These are phyloP conservation scores for Pyralis farinalis DNA, from an alignment of 2,888 invertebrate species.

Conservation along the genomic window DNA sequence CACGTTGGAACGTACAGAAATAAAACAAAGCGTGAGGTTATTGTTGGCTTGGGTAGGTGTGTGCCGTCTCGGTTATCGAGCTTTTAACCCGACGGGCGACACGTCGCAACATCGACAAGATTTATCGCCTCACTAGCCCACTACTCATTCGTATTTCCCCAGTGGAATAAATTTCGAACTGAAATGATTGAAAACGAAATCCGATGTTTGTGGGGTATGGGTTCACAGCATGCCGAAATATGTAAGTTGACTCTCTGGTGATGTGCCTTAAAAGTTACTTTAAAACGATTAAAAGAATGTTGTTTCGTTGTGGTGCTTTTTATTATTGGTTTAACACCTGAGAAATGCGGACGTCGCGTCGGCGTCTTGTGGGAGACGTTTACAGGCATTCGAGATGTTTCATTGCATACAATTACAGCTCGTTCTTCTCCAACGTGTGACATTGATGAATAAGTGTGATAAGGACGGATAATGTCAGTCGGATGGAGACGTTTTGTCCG, in stretches of 20 bases:
- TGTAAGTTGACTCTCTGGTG: background rate
- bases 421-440: slow-evolving; percentile 33
- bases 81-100: slow-evolving; percentile 79
- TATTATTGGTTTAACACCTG: slow-evolving; percentile 21
- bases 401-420: slow-evolving; percentile 35
- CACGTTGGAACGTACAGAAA: slow-evolving; percentile 59
- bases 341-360: slow-evolving; percentile 28
- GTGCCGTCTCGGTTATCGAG: slow-evolving; percentile 77
- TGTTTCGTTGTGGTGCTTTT: slow-evolving; percentile 11
- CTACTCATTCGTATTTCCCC: slow-evolving; percentile 75
- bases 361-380: slow-evolving; percentile 25
- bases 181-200: slow-evolving; percentile 58
- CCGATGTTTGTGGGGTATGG: slow-evolving; percentile 26
- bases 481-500: slow-evolving; percentile 41
- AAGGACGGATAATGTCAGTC: slow-evolving; percentile 30
- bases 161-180: slow-evolving; percentile 67
- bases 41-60: slow-evolving; percentile 77
- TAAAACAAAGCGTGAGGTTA: slow-evolving; percentile 75
- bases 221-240: background rate
- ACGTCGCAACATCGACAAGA: slow-evolving; percentile 73
- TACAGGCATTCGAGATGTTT: slow-evolving; percentile 26
- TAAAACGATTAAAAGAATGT: slow-evolving; percentile 14
- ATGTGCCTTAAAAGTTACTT: slow-evolving; percentile 1
- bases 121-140: slow-evolving; percentile 77
- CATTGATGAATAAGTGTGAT: slow-evolving; percentile 24